phyloP scores from a whole-genome alignment of 2,888 invertebrate genomes.

The Tenthredo distinguenda region DNA sequence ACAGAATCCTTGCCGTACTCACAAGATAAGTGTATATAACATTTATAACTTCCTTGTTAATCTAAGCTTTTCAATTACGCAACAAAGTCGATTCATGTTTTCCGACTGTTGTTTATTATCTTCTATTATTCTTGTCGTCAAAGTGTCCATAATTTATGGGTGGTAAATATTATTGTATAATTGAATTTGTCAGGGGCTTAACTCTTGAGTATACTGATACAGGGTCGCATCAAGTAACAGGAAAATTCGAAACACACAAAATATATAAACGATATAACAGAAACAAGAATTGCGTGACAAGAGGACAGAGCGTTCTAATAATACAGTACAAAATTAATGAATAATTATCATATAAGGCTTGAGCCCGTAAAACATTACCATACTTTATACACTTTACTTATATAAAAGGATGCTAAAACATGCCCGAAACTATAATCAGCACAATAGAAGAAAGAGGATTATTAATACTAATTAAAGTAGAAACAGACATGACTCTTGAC shows the following conservation, averaged over 20 bases:
- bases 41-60: conserved; percentile 39
- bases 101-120: background rate
- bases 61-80: conserved; percentile 9
- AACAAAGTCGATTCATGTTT: background rate
- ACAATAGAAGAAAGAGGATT: conserved; percentile 23
- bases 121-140: background rate
- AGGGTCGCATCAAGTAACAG: conserved; percentile 29
- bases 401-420: conserved; percentile 44
- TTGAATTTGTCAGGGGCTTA: conserved; percentile 21
- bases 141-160: conserved; percentile 18
- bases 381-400: conserved; percentile 52
- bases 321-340: conserved; percentile 47
- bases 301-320: conserved; percentile 41
- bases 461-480: conserved; percentile 43
- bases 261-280: conserved; percentile 46
- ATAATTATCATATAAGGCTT: conserved; percentile 42
- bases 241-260: conserved; percentile 25
- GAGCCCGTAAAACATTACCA: conserved; percentile 33
- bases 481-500: conserved; percentile 50
- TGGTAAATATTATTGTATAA: conserved; percentile 19
- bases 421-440: conserved; percentile 40
- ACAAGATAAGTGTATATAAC: conserved; percentile 27
- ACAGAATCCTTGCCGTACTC: conserved; percentile 27
- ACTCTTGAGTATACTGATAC: conserved; percentile 23
- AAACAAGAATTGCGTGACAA: conserved; percentile 42